These are phyloP conservation scores for Hylomyscus alleni DNA, from an alignment of 2,797 vertebrate species.

Conservation along the genomic window DNA sequence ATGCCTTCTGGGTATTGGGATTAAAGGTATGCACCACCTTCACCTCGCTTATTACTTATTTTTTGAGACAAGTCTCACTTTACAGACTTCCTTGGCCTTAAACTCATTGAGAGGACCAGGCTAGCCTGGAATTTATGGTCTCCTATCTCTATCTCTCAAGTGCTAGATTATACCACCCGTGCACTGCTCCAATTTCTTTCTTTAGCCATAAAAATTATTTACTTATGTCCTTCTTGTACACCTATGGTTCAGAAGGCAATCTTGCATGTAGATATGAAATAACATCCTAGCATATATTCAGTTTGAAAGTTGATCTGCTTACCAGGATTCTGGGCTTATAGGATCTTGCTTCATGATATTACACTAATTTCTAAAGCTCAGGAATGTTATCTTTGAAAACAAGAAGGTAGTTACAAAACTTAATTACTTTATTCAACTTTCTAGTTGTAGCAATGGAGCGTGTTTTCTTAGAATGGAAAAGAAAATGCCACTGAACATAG, in stretches of 20 bases:
- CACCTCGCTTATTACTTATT: background rate
- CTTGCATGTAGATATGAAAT: background rate
- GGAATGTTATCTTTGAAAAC: slow-evolving; percentile 44
- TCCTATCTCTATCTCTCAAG: background rate
- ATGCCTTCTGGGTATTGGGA: background rate
- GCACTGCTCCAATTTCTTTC: background rate
- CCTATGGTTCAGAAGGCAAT: slow-evolving; percentile 25
- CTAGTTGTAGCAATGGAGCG: slow-evolving; percentile 31
- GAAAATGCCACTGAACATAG: slow-evolving; percentile 25
- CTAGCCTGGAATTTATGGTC: background rate
- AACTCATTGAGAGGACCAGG: background rate
- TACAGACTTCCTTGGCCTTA: background rate
- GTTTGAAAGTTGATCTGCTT: slow-evolving; percentile 55
- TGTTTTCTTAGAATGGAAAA: slow-evolving; percentile 52
- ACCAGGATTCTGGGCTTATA: slow-evolving; percentile 35
- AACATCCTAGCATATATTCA: background rate
- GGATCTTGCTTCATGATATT: slow-evolving; percentile 66
- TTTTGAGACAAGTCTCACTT: background rate
- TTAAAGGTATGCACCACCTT: background rate
- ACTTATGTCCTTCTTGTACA: slow-evolving; percentile 79
- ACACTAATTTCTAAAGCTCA: slow-evolving; percentile 56
- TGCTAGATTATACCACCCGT: background rate
- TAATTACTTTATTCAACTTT: slow-evolving; percentile 71
- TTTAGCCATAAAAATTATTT: slow-evolving; percentile 87
- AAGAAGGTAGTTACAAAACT: slow-evolving; percentile 74